These are phyloP conservation scores for Leptobrachium ailaonicum DNA, from an alignment of 2,113 vertebrate species.

Conservation along the genomic window DNA sequence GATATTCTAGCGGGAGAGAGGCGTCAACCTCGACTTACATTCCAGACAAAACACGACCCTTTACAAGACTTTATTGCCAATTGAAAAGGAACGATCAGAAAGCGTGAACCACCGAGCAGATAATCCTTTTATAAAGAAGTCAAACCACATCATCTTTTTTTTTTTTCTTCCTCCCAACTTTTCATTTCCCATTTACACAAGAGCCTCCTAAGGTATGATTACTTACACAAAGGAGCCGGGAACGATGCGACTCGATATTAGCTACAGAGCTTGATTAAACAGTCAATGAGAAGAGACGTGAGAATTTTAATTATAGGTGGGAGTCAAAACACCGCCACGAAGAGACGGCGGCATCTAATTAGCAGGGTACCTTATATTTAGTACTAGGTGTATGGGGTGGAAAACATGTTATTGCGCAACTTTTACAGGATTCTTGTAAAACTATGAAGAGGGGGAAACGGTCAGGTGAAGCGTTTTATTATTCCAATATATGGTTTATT, in stretches of 20 bases:
- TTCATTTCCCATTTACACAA: neutral
- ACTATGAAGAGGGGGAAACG: too few species aligned
- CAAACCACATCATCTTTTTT: neutral
- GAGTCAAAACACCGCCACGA: constrained; percentile 27
- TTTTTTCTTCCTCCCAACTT: neutral
- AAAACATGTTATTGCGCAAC: constrained; percentile 5
- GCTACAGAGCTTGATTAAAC: constrained; percentile 22
- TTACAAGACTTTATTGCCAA: neutral
- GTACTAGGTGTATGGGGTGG: constrained; percentile 2
- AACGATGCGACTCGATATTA: constrained; percentile 29
- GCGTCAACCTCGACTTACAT: neutral
- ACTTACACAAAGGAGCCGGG: constrained; percentile 23
- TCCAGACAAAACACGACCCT: constrained; percentile 17
- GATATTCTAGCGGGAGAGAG: constrained; percentile 3
- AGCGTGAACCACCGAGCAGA: neutral
- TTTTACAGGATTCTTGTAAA: neutral
- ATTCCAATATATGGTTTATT: too few species aligned
- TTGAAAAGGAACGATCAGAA: neutral
- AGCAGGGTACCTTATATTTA: constrained; percentile 11
- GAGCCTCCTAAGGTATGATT: constrained; percentile 16
- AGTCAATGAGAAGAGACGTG: constrained; percentile 24
- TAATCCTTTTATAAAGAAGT: neutral
- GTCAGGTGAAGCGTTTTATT: too few species aligned
- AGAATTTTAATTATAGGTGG: constrained; percentile 43
- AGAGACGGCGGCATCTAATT: constrained; percentile 16